phyloP scores from a whole-genome alignment of 2,888 invertebrate genomes.

The Drosophila emarginata region DNA sequence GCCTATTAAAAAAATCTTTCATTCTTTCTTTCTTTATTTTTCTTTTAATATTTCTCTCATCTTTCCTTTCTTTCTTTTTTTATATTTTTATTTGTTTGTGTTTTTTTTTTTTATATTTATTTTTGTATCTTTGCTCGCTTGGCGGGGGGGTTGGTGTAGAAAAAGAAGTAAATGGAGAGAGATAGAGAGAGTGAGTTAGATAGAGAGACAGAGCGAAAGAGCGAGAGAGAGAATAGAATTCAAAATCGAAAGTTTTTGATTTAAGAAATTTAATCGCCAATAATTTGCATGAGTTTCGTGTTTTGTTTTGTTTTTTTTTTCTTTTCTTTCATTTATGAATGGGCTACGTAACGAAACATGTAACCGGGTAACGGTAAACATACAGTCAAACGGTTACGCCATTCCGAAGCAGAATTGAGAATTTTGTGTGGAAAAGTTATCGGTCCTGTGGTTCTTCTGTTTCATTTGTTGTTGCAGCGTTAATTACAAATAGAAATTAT shows the following conservation, averaged over 20 bases:
- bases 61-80: constrained; percentile 18
- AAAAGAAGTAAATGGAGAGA: constrained; percentile 12
- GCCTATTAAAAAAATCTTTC: constrained; percentile 28
- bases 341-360: background rate
- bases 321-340: constrained; percentile 16
- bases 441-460: constrained; percentile 5
- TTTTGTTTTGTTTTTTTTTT: constrained; percentile 6
- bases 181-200: constrained; percentile 15
- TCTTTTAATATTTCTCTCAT: constrained; percentile 42
- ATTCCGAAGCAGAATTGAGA: background rate
- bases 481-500: constrained; percentile 72
- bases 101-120: constrained; percentile 20
- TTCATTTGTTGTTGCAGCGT: constrained; percentile 58
- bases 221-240: constrained; percentile 25
- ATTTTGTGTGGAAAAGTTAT: background rate
- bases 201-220: constrained; percentile 32
- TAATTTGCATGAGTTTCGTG: constrained; percentile 12
- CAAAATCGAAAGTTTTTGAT: constrained; percentile 27
- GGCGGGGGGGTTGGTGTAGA: constrained; percentile 9
- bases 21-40: constrained; percentile 18
- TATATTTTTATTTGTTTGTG: constrained; percentile 18
- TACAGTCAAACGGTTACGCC: background rate
- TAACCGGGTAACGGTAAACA: background rate
- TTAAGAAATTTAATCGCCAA: constrained; percentile 6
- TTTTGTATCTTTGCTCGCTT: constrained; percentile 21